Percentiles rank a stretch among this genome's conserved stretches.
Evolutionary conservation across 2,888 invertebrate genomes (phyloP).

Genomic region (Patella ulyssiponensis): DNA sequence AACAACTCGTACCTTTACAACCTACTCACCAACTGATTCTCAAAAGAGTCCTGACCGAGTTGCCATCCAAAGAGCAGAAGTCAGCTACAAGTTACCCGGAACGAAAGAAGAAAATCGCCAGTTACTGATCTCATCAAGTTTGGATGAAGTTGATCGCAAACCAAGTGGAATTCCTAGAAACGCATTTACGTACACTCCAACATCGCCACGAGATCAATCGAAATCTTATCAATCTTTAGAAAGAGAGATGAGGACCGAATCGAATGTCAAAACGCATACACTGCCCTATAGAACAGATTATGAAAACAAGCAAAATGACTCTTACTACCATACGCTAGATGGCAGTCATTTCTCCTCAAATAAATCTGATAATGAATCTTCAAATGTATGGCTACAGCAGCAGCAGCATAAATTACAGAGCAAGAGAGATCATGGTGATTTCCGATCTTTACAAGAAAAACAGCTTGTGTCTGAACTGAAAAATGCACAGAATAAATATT

Average conservation of each 20-base stretch:
- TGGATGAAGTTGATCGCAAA: conserved; percentile 42
- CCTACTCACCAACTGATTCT: conserved; percentile 49
- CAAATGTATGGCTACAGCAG: conserved; percentile 67
- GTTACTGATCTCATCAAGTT: conserved; percentile 54
- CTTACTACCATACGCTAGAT: conserved; percentile 49
- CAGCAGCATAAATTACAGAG: conserved; percentile 67
- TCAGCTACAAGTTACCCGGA: conserved; percentile 60
- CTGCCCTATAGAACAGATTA: conserved; percentile 64
- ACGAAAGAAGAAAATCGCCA: conserved; percentile 55
- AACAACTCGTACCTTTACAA: conserved; percentile 52
- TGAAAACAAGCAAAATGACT: conserved; percentile 52
- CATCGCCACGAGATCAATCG: conserved; percentile 35
- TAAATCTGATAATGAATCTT: conserved; percentile 41
- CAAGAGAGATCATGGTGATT: conserved; percentile 53
- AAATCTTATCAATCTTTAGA: conserved; percentile 33
- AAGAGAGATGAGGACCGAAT: conserved; percentile 28
- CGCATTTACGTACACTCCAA: conserved; percentile 64
- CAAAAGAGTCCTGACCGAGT: conserved; percentile 52
- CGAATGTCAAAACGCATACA: conserved; percentile 40
- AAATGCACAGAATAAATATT: conserved; percentile 68
- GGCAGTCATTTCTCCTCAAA: conserved; percentile 43
- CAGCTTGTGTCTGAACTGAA: conserved; percentile 82
- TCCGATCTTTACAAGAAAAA: conserved; percentile 77
- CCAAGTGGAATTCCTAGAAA: conserved; percentile 48
- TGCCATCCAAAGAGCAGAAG: conserved; percentile 59